Base-by-base conservation (phyloP, 2,797 vertebrate species). In the Brachymystax lenok region DNA sequence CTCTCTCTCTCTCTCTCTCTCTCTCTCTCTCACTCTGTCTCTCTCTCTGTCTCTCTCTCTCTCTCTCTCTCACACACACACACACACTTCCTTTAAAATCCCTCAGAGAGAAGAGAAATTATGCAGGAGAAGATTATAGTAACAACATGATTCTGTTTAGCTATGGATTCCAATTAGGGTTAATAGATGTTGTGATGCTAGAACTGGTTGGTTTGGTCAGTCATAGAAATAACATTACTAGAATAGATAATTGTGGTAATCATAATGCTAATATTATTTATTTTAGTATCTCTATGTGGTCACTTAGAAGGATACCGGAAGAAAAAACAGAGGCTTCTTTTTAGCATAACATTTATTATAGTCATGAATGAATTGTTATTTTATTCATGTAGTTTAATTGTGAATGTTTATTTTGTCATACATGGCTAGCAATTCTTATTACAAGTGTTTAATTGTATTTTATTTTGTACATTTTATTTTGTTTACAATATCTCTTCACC, bases 121-220 rank as follows among this genome's bases (percentile, higher is more conserved):
- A 8, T 10, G 40, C 40, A 10, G 40, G 2, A 82, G 79, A 61
- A 71, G 76, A 80, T 69, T 40, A 17, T 69, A 19, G 74, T 79
- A 78, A 82, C 82, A 85, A 52, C 71, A 64, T 68, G 81, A 84
- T 84, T 85, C 2, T 72, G 79, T 81, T 81, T 83, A 79, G 73
- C 72, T 80, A 80, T 82, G 59, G 83, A 46, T 79, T 64, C 77
- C 88, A 90, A 91, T 90, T n/a, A n/a, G n/a, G n/a, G n/a, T n/a
- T n/a, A n/a, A n/a, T 90, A 89, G 84, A 79, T 84, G 83, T 85
- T 79, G 80, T 80, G 28, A 76, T 7, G 51, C 4, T 10, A 16
- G 63, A 56, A 74, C 75, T 75, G 69, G 69, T 52, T 3, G 70
- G 79, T 28, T 67, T 67, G 66, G 66, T 30, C 28, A 87, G 75